A percentile compares a stretch with the other conserved stretches of the same genome.
Conservation (phyloP, 1,140 invertebrate species). For the Aphidius ervi region DNA sequence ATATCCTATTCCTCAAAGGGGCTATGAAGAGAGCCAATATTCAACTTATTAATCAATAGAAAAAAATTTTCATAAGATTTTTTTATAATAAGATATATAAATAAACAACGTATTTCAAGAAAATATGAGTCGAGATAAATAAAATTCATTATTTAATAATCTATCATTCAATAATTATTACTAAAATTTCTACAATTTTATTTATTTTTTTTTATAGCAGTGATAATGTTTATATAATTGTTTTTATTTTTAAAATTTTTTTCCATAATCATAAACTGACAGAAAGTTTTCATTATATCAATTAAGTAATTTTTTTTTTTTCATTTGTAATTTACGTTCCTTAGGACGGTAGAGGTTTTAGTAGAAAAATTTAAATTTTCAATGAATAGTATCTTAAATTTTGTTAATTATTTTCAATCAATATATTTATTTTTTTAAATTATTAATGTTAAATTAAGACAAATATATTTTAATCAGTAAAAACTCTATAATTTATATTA, state of each 20-base stretch:
- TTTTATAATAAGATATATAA: conserved; percentile 11
- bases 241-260: conserved; percentile 1
- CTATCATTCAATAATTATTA: conserved; percentile 10
- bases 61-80: too few species aligned
- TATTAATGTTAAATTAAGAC: neutral
- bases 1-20: too few species aligned
- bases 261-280: neutral
- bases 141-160: conserved; percentile 9
- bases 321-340: conserved; percentile 15
- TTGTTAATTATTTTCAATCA: neutral
- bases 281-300: neutral
- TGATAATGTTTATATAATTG: conserved; percentile 5
- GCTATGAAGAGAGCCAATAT: too few species aligned
- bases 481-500: too few species aligned
- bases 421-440: conserved; percentile 11
- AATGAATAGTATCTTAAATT: too few species aligned
- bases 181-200: neutral
- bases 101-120: conserved; percentile 15
- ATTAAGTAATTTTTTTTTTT: conserved; percentile 1
- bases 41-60: too few species aligned
- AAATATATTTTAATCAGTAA: too few species aligned
- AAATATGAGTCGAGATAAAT: conserved; percentile 18
- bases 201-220: neutral
- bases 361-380: conserved; percentile 15
- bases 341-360: conserved; percentile 18